phyloP scores from a whole-genome alignment of 2,113 vertebrate species.

The Tringa solitaria region DNA sequence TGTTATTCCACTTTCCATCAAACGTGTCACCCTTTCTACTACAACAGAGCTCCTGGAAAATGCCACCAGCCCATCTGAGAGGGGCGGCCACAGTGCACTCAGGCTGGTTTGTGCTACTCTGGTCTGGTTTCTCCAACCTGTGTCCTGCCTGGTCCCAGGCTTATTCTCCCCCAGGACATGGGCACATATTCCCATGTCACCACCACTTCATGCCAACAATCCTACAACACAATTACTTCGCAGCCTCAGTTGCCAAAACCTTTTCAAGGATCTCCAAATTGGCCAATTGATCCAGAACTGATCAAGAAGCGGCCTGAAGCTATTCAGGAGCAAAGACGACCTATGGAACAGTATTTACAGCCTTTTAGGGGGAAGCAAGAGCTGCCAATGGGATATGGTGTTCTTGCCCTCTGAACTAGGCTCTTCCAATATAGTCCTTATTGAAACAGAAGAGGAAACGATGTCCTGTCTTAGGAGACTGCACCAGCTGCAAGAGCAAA shows the following conservation, averaged over 20 bases:
- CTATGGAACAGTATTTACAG: not conserved
- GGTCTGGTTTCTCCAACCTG: not conserved
- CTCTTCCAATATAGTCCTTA: accelerated
- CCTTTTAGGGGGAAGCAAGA: not conserved
- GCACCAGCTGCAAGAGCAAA: slow-evolving; percentile 36
- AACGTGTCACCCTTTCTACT: not conserved
- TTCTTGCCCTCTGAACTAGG: not conserved
- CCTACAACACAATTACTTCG: not conserved
- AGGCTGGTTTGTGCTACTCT: not conserved
- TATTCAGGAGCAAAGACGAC: not conserved
- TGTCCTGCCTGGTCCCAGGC: not conserved
- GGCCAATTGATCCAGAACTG: accelerated
- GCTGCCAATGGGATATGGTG: not conserved
- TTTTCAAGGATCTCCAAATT: not conserved
- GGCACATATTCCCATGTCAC: not conserved
- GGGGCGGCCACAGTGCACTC: not conserved
- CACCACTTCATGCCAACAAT: not conserved
- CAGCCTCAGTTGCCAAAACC: not conserved
- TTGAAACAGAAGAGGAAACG: not conserved
- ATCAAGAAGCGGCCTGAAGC: not conserved
- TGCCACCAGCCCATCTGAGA: not conserved
- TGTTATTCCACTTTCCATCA: not conserved
- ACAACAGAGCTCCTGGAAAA: not conserved
- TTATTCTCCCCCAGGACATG: not conserved
- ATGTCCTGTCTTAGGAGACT: not conserved